Percentiles rank a stretch among this genome's conserved stretches.
These are phyloP conservation scores for Psilopsiagon aurifrons DNA, from an alignment of 2,113 vertebrate species.

Conservation along the genomic window DNA sequence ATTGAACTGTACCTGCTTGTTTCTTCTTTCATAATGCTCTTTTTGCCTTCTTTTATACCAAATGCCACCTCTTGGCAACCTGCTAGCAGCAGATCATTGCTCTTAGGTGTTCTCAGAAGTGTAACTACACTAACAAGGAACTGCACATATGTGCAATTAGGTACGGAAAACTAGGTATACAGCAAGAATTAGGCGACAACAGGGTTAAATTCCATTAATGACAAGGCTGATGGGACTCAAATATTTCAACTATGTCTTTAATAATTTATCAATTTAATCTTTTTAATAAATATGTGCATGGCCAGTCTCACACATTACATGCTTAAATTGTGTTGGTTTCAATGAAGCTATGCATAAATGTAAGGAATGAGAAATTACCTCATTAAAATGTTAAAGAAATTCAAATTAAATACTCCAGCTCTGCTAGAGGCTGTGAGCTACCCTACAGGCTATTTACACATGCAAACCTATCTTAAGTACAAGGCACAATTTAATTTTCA, in stretches of 20 bases:
- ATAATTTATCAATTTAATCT: not conserved
- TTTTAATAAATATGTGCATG: not conserved
- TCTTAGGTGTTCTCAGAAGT: not conserved
- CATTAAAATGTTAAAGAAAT: conserved; percentile 67
- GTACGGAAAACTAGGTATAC: not conserved
- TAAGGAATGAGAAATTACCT: conserved; percentile 50
- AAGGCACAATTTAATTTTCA: conserved; percentile 42
- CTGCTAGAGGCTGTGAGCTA: conserved; percentile 15
- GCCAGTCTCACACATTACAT: not conserved
- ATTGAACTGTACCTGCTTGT: not conserved
- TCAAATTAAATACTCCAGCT: conserved; percentile 34
- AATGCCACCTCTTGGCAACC: not conserved
- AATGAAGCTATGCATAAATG: not conserved
- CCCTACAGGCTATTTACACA: conserved; percentile 60
- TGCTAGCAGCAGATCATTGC: not conserved
- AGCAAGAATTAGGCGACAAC: not conserved
- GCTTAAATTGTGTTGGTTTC: not conserved
- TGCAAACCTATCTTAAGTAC: not conserved
- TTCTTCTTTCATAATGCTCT: not conserved
- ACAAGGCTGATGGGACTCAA: not conserved
- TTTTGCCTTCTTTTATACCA: not conserved
- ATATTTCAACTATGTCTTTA: not conserved
- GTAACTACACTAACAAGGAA: not conserved
- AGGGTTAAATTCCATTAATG: not conserved
- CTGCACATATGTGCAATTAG: not conserved